phyloP scores from a whole-genome alignment of 2,113 vertebrate species.

The Lanius collurio region DNA sequence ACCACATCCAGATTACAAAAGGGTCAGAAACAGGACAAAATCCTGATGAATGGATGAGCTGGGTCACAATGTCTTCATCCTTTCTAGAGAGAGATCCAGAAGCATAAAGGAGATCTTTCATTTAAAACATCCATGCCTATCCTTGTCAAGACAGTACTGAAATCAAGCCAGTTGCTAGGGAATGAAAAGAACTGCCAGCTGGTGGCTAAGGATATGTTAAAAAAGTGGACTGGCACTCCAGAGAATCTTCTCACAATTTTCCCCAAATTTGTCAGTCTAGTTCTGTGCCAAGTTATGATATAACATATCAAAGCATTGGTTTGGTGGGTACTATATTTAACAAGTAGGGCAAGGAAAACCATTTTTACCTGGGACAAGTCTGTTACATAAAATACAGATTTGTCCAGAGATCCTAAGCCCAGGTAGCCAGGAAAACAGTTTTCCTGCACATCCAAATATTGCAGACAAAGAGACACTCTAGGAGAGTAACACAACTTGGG shows the following conservation, averaged over 20 bases:
- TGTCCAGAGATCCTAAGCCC: background rate
- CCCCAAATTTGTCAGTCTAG: constrained; percentile 31
- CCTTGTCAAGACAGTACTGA: background rate
- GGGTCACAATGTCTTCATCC: background rate
- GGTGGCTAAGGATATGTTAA: constrained; percentile 47
- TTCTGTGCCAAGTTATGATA: constrained; percentile 23
- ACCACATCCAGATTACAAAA: background rate
- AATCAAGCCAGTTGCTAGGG: constrained; percentile 55
- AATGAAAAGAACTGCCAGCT: constrained; percentile 51
- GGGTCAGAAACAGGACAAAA: background rate
- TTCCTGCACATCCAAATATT: background rate
- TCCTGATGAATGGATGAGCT: background rate
- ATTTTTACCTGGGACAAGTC: background rate
- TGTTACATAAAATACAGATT: constrained; percentile 14
- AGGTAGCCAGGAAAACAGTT: background rate
- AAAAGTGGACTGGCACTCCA: constrained; percentile 52
- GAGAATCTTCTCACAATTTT: constrained; percentile 43
- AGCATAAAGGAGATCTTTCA: background rate
- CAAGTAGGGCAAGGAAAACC: constrained; percentile 14
- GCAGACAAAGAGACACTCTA: background rate
- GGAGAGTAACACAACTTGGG: background rate
- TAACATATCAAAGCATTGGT: constrained; percentile 6
- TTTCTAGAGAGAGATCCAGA: background rate
- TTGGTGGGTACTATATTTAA: constrained; percentile 16
- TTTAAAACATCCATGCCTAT: background rate